phyloP scores from a whole-genome alignment of 2,888 invertebrate species.

The Ypsolopha scabrella region DNA sequence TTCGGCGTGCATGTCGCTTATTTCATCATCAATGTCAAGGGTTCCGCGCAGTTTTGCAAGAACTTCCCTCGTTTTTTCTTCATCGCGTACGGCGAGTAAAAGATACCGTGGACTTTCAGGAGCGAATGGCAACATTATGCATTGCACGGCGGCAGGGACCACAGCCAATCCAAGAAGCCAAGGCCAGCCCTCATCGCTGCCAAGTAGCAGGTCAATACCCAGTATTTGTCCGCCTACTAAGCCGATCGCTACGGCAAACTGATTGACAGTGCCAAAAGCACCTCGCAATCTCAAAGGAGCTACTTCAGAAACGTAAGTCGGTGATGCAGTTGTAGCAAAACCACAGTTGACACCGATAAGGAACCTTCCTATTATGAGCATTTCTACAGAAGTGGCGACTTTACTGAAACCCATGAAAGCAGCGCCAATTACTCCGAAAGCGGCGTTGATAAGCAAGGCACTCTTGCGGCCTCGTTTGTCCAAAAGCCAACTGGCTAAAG shows the following conservation, averaged over 20 bases:
- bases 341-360: slow-evolving; percentile 83
- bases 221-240: slow-evolving; percentile 52
- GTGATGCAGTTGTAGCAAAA: slow-evolving; percentile 61
- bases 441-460: slow-evolving; percentile 74
- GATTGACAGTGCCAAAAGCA: slow-evolving; percentile 62
- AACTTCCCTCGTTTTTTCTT: slow-evolving; percentile 43
- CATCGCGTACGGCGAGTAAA: slow-evolving; percentile 45
- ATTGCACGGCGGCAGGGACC: slow-evolving; percentile 49
- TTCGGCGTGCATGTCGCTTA: slow-evolving; percentile 60
- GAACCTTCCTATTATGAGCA: slow-evolving; percentile 79
- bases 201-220: slow-evolving; percentile 57
- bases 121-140: slow-evolving; percentile 45
- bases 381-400: slow-evolving; percentile 72
- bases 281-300: slow-evolving; percentile 53
- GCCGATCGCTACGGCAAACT: slow-evolving; percentile 60
- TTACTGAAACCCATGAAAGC: slow-evolving; percentile 76
- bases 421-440: slow-evolving; percentile 74
- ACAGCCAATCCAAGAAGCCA: slow-evolving; percentile 56
- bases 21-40: slow-evolving; percentile 51
- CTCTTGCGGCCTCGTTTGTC: slow-evolving; percentile 78
- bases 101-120: slow-evolving; percentile 61
- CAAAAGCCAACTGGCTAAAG: slow-evolving; percentile 79
- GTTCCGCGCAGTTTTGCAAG: slow-evolving; percentile 46
- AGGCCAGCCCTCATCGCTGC: slow-evolving; percentile 57
- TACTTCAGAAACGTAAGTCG: slow-evolving; percentile 63